phyloP scores from a whole-genome alignment of 2,888 invertebrate genomes.

The Plebejus anna region DNA sequence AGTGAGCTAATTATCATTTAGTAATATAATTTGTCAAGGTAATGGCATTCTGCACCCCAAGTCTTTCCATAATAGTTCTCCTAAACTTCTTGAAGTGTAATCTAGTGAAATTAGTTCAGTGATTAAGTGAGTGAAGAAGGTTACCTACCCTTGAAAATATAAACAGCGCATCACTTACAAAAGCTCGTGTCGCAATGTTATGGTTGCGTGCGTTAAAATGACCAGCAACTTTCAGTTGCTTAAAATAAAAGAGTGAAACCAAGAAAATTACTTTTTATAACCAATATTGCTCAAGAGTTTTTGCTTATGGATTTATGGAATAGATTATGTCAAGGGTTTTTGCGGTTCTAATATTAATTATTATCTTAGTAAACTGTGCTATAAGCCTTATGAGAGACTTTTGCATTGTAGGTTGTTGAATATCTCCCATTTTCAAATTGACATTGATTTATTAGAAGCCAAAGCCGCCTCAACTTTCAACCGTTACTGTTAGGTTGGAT shows the following conservation, averaged over 20 bases:
- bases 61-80: not conserved
- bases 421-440: not conserved
- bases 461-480: too few species aligned
- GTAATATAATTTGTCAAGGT: not conserved
- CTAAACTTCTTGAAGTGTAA: not conserved
- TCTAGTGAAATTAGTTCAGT: not conserved
- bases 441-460: not conserved
- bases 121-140: not conserved
- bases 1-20: not conserved
- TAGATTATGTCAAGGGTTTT: constrained; percentile 19
- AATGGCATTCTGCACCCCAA: not conserved
- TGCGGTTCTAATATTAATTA: not conserved
- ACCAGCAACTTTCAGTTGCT: constrained; percentile 19
- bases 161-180: constrained; percentile 14
- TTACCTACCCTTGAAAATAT: not conserved
- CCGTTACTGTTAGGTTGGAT: not conserved
- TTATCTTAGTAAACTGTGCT: not conserved
- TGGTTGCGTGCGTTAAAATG: constrained; percentile 25
- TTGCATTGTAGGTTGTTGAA: not conserved
- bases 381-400: not conserved
- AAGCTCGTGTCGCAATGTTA: constrained; percentile 26
- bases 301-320: constrained; percentile 13
- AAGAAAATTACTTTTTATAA: constrained; percentile 27
- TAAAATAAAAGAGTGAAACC: constrained; percentile 19
- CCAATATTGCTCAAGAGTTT: constrained; percentile 20